These are phyloP conservation scores for Drosophila helvetica DNA, from an alignment of 2,888 invertebrate genomes.

Conservation along the genomic window DNA sequence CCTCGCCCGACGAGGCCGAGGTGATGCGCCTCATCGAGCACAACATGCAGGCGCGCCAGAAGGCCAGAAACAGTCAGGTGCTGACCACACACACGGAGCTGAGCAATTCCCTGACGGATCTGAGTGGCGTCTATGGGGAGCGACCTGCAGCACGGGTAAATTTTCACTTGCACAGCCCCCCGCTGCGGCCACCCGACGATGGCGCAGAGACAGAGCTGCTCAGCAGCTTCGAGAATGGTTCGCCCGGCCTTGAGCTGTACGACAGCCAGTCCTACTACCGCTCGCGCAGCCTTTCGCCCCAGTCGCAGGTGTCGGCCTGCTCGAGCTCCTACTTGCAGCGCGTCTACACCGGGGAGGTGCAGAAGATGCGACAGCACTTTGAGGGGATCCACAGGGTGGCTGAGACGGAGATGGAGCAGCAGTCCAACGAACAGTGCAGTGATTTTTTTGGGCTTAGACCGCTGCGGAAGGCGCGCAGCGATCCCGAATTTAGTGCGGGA, in stretches of 20 bases:
- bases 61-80: conserved; percentile 65
- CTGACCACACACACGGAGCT: conserved; percentile 73
- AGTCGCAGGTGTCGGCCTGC: conserved; percentile 87
- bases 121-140: conserved; percentile 93
- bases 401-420: conserved; percentile 15
- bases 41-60: conserved; percentile 78
- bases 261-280: conserved; percentile 89
- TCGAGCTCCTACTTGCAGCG: conserved; percentile 87
- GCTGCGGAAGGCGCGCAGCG: conserved; percentile 89
- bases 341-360: conserved; percentile 91
- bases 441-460: conserved; percentile 83
- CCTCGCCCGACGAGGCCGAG: conserved; percentile 85
- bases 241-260: conserved; percentile 85
- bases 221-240: conserved; percentile 65
- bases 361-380: conserved; percentile 90
- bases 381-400: conserved; percentile 84
- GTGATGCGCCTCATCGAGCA: conserved; percentile 84
- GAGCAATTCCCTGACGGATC: conserved; percentile 85
- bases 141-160: conserved; percentile 84
- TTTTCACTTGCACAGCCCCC: conserved; percentile 84
- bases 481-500: conserved; percentile 89
- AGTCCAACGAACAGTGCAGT: conserved; percentile 49
- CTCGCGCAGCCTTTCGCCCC: conserved; percentile 90
- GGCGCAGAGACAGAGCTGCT: conserved; percentile 35
- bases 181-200: conserved; percentile 85